Base-by-base conservation (phyloP, 2,888 invertebrate species). In the Empis livida region DNA sequence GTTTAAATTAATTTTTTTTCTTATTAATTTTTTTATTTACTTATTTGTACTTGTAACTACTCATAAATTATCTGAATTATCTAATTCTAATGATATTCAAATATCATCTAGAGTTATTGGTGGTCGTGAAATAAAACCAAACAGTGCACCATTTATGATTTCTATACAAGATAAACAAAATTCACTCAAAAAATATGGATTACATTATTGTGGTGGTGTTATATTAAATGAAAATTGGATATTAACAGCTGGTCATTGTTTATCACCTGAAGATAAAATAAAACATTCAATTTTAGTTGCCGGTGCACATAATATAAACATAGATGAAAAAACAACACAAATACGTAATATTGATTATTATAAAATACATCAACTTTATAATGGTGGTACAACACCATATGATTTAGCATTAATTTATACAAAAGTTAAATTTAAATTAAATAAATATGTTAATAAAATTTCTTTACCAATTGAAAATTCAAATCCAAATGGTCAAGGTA, bases 181-280 rank as follows among this genome's bases (percentile, higher is more conserved):
- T 15, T 57, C 57, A 14, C 59, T 59, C 1, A 48, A 47, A 2
- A 23, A 53, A 6, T 50, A 58, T n/a, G 57, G 64, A 1, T 5
- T 13, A n/a, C 67, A 67, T 52, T 64, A 63, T 40, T 67, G 67
- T 45, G 67, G 67, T 11, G 67, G 67, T 31, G 61, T 67, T 13
- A 57, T 67, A 6, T 61, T 67, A 44, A 64, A 64, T 48, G 61
- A 65, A 49, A 55, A 68, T 47, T 68, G 68, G 68, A 65, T 67
- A 51, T 41, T 67, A 20, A 68, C 67, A 1, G 67, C 67, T 10
- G 67, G 68, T 9, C 67, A 67, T 51, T 67, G 67, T 17, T 54
- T 67, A 38, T 56, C 53, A 17, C 62, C 64, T 4, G 54, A 54
- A 1, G 56, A 61, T 41, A 14, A 53, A n/a, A 60, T 63, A 20